phyloP scores from a whole-genome alignment of 2,888 invertebrate species.

The Epinotia bilunana region DNA sequence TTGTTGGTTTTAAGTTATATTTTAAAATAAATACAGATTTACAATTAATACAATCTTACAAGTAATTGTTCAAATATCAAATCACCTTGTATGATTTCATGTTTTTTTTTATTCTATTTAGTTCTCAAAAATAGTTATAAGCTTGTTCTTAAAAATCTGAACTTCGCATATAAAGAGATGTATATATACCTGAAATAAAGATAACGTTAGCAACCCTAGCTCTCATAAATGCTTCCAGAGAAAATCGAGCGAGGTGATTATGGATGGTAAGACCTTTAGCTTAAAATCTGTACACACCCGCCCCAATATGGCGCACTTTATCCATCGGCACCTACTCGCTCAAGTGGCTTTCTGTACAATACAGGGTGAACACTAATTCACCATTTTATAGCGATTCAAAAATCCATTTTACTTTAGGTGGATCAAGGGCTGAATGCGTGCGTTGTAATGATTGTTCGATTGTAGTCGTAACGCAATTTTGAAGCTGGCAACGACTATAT shows the following conservation, averaged over 20 bases:
- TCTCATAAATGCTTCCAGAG: slow-evolving; percentile 60
- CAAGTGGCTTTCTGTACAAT: slow-evolving; percentile 18
- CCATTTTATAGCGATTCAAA: not conserved
- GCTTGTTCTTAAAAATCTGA: not conserved
- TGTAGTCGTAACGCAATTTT: not conserved
- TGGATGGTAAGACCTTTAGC: slow-evolving; percentile 72
- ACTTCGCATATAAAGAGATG: not conserved
- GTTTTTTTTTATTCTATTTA: not conserved
- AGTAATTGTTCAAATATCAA: no score
- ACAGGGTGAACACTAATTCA: slow-evolving; percentile 3
- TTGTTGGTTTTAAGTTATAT: not conserved
- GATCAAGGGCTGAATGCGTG: not conserved
- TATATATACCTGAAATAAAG: not conserved
- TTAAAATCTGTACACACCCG: slow-evolving; percentile 63
- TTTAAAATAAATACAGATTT: not conserved
- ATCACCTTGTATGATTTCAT: not conserved
- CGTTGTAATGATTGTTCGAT: not conserved
- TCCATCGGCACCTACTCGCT: slow-evolving; percentile 34
- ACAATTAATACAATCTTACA: not conserved
- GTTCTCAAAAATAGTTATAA: not conserved
- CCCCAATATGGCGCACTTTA: slow-evolving; percentile 44
- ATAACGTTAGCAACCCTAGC: slow-evolving; percentile 57
- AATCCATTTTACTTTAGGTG: not conserved
- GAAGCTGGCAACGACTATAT: no score
- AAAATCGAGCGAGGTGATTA: slow-evolving; percentile 79